Evolutionary conservation across 2,113 vertebrate species (phyloP).

Genomic region (Cebus imitator): DNA sequence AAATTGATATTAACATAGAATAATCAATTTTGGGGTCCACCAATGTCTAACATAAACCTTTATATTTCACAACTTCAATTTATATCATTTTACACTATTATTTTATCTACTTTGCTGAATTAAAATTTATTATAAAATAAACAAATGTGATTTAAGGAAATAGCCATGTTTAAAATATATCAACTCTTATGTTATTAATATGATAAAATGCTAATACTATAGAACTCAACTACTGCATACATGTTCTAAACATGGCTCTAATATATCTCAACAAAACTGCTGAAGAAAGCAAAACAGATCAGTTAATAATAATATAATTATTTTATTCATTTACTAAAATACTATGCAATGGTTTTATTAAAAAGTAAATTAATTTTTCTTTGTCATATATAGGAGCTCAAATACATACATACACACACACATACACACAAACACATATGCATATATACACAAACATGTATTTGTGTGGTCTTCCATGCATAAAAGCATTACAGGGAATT

Average conservation of each 20-base stretch:
- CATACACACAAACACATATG: not conserved
- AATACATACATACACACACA: not conserved
- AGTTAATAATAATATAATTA: conserved; percentile 3
- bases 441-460: not conserved
- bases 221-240: not conserved
- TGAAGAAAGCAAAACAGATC: conserved; percentile 26
- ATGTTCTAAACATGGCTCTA: conserved; percentile 27
- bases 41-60: conserved; percentile 37
- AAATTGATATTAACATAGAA: conserved; percentile 47
- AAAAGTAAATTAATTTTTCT: conserved; percentile 54
- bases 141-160: conserved; percentile 37
- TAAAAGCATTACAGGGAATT: conserved; percentile 31
- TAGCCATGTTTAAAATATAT: not conserved
- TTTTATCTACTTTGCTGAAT: conserved; percentile 61
- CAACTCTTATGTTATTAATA: not conserved
- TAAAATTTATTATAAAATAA: conserved; percentile 40
- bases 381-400: conserved; percentile 30
- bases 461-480: conserved; percentile 26
- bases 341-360: not conserved
- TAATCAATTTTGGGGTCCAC: conserved; percentile 32
- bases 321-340: conserved; percentile 36
- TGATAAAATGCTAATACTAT: conserved; percentile 9
- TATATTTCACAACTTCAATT: conserved; percentile 48
- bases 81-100: not conserved
- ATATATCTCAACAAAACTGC: conserved; percentile 15